Evolutionary conservation across 2,113 vertebrate species (phyloP).

Genomic region (Siphamia tubifer): DNA sequence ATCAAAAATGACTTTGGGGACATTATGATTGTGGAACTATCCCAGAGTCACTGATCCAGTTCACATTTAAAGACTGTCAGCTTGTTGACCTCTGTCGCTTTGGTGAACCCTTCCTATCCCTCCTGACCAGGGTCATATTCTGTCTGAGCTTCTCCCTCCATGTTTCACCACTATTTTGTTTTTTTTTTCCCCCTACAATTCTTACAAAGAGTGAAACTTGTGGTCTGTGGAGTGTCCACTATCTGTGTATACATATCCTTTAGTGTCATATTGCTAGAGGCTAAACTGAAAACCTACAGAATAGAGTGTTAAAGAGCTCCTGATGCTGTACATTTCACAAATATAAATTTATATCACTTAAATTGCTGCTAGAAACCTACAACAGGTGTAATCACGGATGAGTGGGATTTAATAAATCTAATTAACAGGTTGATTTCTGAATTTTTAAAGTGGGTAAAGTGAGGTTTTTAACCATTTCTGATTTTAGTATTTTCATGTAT

Average conservation of each 20-base stretch:
- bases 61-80: conserved; percentile 9
- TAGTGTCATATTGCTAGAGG: conserved; percentile 48
- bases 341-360: neutral
- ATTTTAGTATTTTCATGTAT: no score
- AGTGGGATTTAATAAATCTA: no score
- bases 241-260: conserved; percentile 45
- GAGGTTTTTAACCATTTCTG: no score
- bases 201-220: neutral
- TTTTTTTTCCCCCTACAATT: conserved; percentile 30
- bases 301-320: neutral
- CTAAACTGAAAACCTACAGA: conserved; percentile 22
- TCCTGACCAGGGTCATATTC: conserved; percentile 38
- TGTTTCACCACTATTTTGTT: neutral
- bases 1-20: no score
- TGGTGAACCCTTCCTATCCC: conserved; percentile 14
- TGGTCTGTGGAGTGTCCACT: conserved; percentile 12
- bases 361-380: neutral
- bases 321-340: neutral
- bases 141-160: conserved; percentile 29
- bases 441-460: no score
- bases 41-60: conserved; percentile 1
- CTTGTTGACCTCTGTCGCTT: conserved; percentile 31
- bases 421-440: no score
- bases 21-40: conserved; percentile 10
- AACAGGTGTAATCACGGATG: no score